Conservation (phyloP, 2,113 vertebrate genomes). For the Scatophagus argus region DNA sequence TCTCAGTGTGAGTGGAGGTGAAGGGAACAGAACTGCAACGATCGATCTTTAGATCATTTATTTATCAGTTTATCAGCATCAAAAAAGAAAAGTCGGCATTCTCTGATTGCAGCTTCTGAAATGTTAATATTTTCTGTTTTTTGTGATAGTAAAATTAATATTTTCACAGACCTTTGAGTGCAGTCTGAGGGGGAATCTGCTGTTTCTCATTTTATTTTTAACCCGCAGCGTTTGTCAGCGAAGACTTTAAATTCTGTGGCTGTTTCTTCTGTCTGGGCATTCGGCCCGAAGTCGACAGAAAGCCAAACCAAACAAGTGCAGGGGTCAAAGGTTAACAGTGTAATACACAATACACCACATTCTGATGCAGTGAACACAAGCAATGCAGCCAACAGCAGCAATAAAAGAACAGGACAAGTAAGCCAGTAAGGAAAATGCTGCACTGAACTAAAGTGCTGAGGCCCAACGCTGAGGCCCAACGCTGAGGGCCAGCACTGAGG, state of each 20-base stretch:
- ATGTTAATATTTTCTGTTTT: no score
- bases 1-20: no score
- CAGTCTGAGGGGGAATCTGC: conserved; percentile 20
- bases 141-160: no score
- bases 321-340: not conserved
- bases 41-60: no score
- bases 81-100: no score
- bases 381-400: conserved; percentile 1
- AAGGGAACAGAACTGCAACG: no score
- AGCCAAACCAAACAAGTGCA: not conserved
- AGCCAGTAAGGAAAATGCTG: not conserved
- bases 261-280: not conserved
- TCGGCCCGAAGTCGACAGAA: not conserved
- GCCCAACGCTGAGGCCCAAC: no score
- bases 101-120: no score
- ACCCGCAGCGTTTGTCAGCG: not conserved
- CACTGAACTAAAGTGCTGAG: no score
- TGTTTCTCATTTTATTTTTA: conserved; percentile 15
- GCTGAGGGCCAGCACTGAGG: no score
- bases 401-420: not conserved
- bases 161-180: not conserved
- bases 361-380: not conserved
- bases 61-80: no score
- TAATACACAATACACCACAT: not conserved
- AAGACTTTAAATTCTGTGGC: not conserved